Conservation (phyloP, 2,797 vertebrate genomes). For the Scomberomorus guttatus region DNA sequence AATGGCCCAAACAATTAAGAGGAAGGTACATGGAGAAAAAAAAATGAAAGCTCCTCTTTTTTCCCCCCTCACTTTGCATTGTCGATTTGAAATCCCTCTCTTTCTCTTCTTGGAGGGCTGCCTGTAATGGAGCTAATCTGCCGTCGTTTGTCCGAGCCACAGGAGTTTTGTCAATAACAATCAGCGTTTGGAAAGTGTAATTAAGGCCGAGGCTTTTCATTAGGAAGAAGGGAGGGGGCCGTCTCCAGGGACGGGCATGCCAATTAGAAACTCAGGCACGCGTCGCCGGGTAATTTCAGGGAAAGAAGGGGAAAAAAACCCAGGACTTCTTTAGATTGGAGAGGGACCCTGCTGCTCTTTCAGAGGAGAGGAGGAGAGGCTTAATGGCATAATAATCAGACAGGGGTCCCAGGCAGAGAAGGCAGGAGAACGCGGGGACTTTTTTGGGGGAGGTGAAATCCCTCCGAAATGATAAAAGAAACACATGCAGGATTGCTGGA, state of each 20-base stretch:
- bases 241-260: conserved; percentile 88
- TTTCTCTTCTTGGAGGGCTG: conserved; percentile 88
- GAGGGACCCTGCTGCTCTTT: conserved; percentile 89
- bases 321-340: conserved; percentile 90
- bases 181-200: conserved; percentile 93
- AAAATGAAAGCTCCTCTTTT: conserved; percentile 76
- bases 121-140: conserved; percentile 93
- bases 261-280: conserved; percentile 93
- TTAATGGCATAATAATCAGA: conserved; percentile 93
- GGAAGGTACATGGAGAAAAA: conserved; percentile 79
- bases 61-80: conserved; percentile 80
- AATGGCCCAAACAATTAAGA: conserved; percentile 85
- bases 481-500: conserved; percentile 66
- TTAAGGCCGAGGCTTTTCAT: conserved; percentile 93
- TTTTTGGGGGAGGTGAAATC: conserved; percentile 76
- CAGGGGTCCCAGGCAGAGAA: conserved; percentile 81
- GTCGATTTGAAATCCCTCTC: conserved; percentile 86
- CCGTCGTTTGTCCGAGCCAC: conserved; percentile 91
- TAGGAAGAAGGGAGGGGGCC: conserved; percentile 88
- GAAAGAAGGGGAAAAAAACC: conserved; percentile 85
- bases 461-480: conserved; percentile 77
- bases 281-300: conserved; percentile 90
- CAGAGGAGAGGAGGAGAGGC: conserved; percentile 83
- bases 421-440: conserved; percentile 73
- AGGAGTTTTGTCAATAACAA: conserved; percentile 94